phyloP scores from a whole-genome alignment of 2,888 invertebrate species.

The Candidula unifasciata region DNA sequence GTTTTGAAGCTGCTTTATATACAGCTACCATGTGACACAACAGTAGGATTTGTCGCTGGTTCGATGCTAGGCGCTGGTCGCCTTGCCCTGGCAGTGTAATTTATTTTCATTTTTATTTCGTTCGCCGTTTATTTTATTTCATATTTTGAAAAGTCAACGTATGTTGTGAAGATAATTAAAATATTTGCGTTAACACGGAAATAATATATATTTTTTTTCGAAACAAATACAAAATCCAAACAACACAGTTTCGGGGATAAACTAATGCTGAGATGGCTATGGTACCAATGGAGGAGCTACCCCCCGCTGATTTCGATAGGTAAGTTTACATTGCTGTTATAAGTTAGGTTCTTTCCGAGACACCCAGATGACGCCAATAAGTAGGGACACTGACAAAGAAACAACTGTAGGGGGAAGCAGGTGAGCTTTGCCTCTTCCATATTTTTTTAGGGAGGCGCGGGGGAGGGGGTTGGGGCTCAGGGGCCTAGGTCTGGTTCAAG shows the following conservation, averaged over 20 bases:
- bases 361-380: no score
- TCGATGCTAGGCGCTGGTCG: slow-evolving; percentile 64
- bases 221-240: no score
- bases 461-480: no score
- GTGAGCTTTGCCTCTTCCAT: no score
- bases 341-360: no score
- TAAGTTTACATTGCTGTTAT: slow-evolving; percentile 54
- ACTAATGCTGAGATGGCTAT: slow-evolving; percentile 9
- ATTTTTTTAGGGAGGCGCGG: no score
- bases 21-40: not conserved
- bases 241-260: not conserved
- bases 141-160: not conserved
- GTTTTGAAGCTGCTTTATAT: not conserved
- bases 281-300: slow-evolving; percentile 69
- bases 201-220: not conserved
- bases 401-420: no score
- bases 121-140: not conserved
- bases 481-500: no score
- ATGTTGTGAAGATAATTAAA: no score
- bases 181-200: no score
- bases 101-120: slow-evolving; percentile 21
- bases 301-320: slow-evolving; percentile 71
- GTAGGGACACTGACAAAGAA: no score
- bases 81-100: slow-evolving; percentile 59
- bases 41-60: slow-evolving; percentile 51